Base-by-base conservation (phyloP, 2,797 vertebrate genomes). In the Neosilurus mollespiculum region DNA sequence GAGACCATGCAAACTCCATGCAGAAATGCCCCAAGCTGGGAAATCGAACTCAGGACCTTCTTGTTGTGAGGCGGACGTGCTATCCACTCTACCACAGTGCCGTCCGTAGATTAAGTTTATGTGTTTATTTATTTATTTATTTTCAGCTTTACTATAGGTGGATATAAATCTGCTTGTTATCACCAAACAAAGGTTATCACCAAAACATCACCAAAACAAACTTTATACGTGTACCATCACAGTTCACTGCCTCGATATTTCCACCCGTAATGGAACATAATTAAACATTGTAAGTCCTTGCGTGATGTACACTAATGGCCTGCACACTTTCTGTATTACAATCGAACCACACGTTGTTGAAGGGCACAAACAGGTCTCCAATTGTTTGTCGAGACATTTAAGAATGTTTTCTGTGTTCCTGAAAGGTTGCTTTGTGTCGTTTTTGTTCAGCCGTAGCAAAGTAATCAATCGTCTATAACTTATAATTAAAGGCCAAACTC, bases 401-500 rank as follows among this genome's bases (percentile, higher is more conserved):
- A 91, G 85, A 87, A 87, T 49, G 85, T 83, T 80, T 64, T 73
- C 20, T 69, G 81, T 91, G 83, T 89, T 84, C 86, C 81, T 81
- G 84, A 82, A 92, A 91, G 77, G 89, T 59, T 86, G 76, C 81
- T 87, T 88, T 84, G 84, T 86, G 82, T 89, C 67, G 43, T 78
- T 90, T 86, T 84, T 78, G 85, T 92, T 93, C 89, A 89, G 78
- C 88, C 89, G 85, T 89, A 82, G 83, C 89, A 80, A 88, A 87
- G 91, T 82, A 87, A 94, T 93, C 93, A 93, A 93, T 93, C 88
- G 86, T 70, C 81, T 76, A 43, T 43, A 81, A 89, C 90, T 87
- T 94, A 93, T 94, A 93, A 94, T 94, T 94, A 94, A 94, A 95
- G 92, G 93, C 92, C 93, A 94, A 92, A 84, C 90, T 92, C 88